Conservation (phyloP, 37 sponge, comb jelly and placozoan species). For the Bolinopsis microptera region DNA sequence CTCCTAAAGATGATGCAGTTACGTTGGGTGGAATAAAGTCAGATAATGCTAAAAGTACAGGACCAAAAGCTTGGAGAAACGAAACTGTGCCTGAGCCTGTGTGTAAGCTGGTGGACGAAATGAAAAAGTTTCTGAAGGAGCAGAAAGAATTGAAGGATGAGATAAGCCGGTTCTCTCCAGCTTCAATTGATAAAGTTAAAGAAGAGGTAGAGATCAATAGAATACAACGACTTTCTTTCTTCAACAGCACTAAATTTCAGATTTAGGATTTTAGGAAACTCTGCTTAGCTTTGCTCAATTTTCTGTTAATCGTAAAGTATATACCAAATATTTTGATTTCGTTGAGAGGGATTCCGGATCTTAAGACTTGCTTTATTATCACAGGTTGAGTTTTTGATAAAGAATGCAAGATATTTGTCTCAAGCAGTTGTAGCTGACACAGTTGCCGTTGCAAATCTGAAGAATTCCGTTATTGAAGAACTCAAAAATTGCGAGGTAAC, state of each 20-base stretch:
- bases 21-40: constrained; percentile 58
- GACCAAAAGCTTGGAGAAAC: constrained; percentile 63
- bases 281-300: too few relatives aligned
- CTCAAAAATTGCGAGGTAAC: constrained; percentile 47
- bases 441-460: constrained; percentile 39
- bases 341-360: too few relatives aligned
- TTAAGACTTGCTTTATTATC: too few relatives aligned
- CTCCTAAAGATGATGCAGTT: background rate
- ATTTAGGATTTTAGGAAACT: too few relatives aligned
- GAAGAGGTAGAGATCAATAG: constrained; percentile 9
- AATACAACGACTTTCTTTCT: too few relatives aligned
- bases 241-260: too few relatives aligned
- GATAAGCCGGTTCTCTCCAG: constrained; percentile 57
- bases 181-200: constrained; percentile 55
- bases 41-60: constrained; percentile 36
- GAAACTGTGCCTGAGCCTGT: constrained; percentile 56
- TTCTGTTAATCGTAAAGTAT: too few relatives aligned
- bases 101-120: constrained; percentile 42
- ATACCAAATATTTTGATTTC: too few relatives aligned
- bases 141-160: constrained; percentile 63
- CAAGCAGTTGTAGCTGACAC: constrained; percentile 29
- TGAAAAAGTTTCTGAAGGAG: constrained; percentile 64
- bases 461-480: constrained; percentile 35
- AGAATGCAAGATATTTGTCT: constrained; percentile 24
- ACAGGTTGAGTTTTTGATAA: constrained; percentile 44